Evolutionary conservation across 2,888 invertebrate species (phyloP).

Genomic region (Melanostoma scalare): DNA sequence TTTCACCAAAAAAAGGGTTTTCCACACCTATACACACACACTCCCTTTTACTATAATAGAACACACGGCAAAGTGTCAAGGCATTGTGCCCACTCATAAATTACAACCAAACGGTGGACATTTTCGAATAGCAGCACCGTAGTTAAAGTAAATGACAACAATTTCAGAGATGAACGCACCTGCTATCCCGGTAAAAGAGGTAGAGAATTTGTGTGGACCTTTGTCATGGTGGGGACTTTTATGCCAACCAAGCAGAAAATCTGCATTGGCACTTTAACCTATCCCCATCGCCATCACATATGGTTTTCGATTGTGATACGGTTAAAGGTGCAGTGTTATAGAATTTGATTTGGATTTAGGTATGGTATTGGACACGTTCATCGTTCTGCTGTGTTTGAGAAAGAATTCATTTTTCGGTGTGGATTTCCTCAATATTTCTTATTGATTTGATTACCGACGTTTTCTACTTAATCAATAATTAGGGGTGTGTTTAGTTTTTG

Average conservation of each 20-base stretch:
- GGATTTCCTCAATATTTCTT: too few species aligned
- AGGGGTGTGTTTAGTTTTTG: too few species aligned
- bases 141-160: conserved; percentile 71
- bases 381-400: neutral
- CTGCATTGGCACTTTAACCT: conserved; percentile 68
- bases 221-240: conserved; percentile 62
- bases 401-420: neutral
- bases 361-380: conserved; percentile 29
- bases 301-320: neutral
- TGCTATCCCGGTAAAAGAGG: conserved; percentile 55
- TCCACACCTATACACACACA: conserved; percentile 16
- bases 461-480: too few species aligned
- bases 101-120: conserved; percentile 65
- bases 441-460: too few species aligned
- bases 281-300: neutral
- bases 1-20: conserved; percentile 56
- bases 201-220: conserved; percentile 42
- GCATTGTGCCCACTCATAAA: conserved; percentile 69
- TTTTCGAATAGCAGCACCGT: conserved; percentile 28
- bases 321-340: conserved; percentile 2
- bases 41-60: conserved; percentile 17
- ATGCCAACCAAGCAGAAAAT: conserved; percentile 67
- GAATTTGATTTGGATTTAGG: conserved; percentile 23
- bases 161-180: conserved; percentile 72
- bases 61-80: conserved; percentile 68